Evolutionary conservation across 2,113 vertebrate species (phyloP).

Genomic region (Maccullochella peelii): DNA sequence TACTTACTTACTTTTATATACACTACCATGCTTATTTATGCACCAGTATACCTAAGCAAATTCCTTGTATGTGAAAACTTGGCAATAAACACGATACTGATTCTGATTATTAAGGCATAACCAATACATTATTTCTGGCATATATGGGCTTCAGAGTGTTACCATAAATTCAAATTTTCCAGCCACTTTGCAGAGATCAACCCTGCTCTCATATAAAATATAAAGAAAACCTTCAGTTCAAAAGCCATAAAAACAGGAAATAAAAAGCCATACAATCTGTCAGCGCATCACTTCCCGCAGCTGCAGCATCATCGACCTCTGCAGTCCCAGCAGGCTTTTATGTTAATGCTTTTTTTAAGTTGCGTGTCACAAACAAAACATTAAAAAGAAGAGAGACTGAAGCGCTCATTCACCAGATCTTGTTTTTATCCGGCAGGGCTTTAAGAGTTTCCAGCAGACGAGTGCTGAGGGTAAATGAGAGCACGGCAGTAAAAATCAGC

Average conservation of each 20-base stretch:
- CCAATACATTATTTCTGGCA: constrained; percentile 7
- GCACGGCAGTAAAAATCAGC: constrained; percentile 56
- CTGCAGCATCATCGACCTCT: constrained; percentile 44
- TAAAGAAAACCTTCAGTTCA: constrained; percentile 10
- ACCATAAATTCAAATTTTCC: constrained; percentile 8
- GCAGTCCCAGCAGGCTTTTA: constrained; percentile 49
- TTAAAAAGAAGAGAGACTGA: constrained; percentile 20
- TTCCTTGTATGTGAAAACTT: no score
- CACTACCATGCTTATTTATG: no score
- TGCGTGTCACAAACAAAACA: constrained; percentile 64
- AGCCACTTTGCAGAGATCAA: constrained; percentile 12
- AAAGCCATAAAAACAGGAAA: constrained; percentile 33
- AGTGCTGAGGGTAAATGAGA: constrained; percentile 47
- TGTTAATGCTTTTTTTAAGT: constrained; percentile 53
- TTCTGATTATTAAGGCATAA: neutral
- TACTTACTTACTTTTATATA: no score
- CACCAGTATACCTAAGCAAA: no score
- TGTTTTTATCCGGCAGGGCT: constrained; percentile 53
- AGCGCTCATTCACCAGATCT: constrained; percentile 44
- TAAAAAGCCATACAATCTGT: constrained; percentile 19
- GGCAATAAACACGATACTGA: neutral
- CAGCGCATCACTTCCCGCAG: constrained; percentile 45
- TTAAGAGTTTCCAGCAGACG: constrained; percentile 60
- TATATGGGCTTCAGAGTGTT: neutral
- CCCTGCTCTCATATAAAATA: neutral